Base-by-base conservation (phyloP, 2,113 vertebrate species). In the Ranitomeya imitator region DNA sequence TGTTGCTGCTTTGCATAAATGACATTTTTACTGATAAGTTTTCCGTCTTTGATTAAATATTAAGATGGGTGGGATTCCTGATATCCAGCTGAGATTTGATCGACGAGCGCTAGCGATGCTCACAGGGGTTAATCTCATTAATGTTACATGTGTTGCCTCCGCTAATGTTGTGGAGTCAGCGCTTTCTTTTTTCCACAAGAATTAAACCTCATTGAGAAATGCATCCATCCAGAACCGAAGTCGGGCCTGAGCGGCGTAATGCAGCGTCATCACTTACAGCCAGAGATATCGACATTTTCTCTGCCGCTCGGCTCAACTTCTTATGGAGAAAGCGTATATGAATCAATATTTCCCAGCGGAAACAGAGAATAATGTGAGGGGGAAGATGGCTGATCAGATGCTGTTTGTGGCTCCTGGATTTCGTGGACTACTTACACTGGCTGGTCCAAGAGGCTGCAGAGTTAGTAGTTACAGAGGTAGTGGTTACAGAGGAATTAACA, bases 121-220 rank as follows among this genome's bases (percentile, higher is more conserved):
- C 45, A 19, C 18, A 60, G 37, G 61, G 81, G 81, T 83, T 83
- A 83, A 82, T 65, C 37, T 7, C 81, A 82, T 67, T n/a, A 67
- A 84, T 73, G 63, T 18, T 84, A 57, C 19, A 71, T 26, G 37
- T 19, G 37, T 69, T 1, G 67, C 67, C 23, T 69, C 8, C 67
- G 3, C 26, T 73, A 73, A 73, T 73, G 69, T 37, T 71, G 51
- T 55, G 51, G 37, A 71, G 45, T 84, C 82, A 69, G 82, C 37
- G 65, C 63, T 83, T 77, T 51, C 16, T 11, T 77, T 31, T 21
- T 77, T 67, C 60, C 60, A 65, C 15, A 63, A 65, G 60, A 69
- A 45, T 69, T 52, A 21, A 69, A 52, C 82, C 14, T 71, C 19
- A 71, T 71, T 21, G 51, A 23, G 21, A 71, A 71, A 71, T 8